phyloP scores from a whole-genome alignment of 2,113 vertebrate genomes.

The Microtus richardsoni region DNA sequence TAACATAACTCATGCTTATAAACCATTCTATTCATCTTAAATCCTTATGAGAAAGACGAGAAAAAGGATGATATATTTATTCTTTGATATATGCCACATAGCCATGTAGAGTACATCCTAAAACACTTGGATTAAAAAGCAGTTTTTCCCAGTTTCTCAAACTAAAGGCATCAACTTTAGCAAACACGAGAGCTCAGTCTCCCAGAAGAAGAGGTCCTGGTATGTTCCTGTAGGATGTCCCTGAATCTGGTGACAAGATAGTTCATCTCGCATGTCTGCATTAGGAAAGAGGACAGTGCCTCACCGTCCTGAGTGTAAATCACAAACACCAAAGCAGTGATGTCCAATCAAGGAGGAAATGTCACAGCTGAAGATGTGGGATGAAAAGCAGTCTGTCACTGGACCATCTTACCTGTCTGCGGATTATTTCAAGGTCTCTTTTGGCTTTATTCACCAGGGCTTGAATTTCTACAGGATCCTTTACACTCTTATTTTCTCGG shows the following conservation, averaged over 20 bases:
- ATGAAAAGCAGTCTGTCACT: neutral
- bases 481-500: conserved; percentile 91
- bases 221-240: neutral
- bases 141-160: neutral
- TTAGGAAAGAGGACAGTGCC: neutral
- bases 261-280: neutral
- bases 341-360: neutral
- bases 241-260: neutral
- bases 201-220: neutral
- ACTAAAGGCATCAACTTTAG: neutral
- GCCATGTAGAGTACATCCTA: neutral
- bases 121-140: neutral
- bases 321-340: conserved; percentile 10
- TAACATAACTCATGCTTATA: neutral
- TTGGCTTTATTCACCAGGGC: conserved; percentile 90
- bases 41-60: conserved; percentile 4
- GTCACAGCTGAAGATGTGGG: neutral
- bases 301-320: conserved; percentile 1
- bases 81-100: neutral
- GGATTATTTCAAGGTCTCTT: conserved; percentile 90
- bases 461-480: conserved; percentile 89
- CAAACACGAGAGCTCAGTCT: neutral
- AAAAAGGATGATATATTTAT: neutral
- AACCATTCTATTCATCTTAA: neutral
- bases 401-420: conserved; percentile 91